A percentile compares a stretch with the other conserved stretches of the same genome.
Conservation (phyloP, 2,888 invertebrate species). For the Epsilonema sp. region DNA sequence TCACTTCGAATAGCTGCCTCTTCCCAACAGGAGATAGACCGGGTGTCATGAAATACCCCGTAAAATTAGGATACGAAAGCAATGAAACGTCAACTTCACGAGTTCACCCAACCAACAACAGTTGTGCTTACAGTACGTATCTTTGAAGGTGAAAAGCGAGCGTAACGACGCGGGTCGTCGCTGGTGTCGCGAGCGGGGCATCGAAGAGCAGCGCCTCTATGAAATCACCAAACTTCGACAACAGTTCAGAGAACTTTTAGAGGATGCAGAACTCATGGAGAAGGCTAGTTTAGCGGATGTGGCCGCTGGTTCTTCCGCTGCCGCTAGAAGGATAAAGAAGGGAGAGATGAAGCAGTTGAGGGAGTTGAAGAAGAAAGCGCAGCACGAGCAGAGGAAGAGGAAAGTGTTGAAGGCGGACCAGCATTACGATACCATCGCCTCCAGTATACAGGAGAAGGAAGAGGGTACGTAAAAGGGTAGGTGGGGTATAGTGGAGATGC, state of each 20-base stretch:
- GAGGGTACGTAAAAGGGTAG: too few relatives aligned
- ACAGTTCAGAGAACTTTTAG: slow-evolving; percentile 38
- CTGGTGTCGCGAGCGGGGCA: slow-evolving; percentile 71
- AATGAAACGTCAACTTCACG: too few relatives aligned
- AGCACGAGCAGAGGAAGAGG: slow-evolving; percentile 43
- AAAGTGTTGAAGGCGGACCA: slow-evolving; percentile 43
- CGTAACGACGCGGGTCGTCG: slow-evolving; percentile 34
- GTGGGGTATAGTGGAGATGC: too few relatives aligned
- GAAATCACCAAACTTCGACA: slow-evolving; percentile 78
- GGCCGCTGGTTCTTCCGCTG: slow-evolving; percentile 18
- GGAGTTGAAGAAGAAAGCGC: slow-evolving; percentile 49
- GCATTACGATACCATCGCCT: slow-evolving; percentile 19
- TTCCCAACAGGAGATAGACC: too few relatives aligned
- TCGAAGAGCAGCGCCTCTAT: slow-evolving; percentile 90
- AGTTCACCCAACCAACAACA: too few relatives aligned
- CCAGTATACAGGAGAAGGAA: not conserved
- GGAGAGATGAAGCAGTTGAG: slow-evolving; percentile 72
- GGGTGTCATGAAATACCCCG: too few relatives aligned
- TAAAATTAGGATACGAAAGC: too few relatives aligned
- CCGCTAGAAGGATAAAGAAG: slow-evolving; percentile 58
- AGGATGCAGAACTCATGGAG: slow-evolving; percentile 21
- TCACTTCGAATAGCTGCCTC: too few relatives aligned
- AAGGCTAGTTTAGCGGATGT: slow-evolving; percentile 11
- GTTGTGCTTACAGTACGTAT: too few relatives aligned
- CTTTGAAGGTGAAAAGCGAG: slow-evolving; percentile 2